Percentiles rank a stretch among this genome's conserved stretches.
Evolutionary conservation across 2,113 vertebrate genomes (phyloP).

Genomic region (Apodemus sylvaticus): DNA sequence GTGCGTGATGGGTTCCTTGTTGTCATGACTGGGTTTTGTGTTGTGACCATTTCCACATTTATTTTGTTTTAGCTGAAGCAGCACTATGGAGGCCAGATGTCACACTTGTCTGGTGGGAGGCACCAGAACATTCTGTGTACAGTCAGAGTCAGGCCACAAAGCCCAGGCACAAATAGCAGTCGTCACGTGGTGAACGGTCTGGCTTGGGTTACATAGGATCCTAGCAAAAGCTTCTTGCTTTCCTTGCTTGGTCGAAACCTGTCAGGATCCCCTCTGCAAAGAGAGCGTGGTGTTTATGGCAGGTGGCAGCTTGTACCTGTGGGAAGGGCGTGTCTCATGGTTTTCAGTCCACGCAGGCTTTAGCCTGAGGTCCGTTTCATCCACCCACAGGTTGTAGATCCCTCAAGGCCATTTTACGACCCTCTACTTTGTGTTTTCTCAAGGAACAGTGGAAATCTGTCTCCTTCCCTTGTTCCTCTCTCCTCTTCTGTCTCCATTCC

Average conservation of each 20-base stretch:
- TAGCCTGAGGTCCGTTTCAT: not conserved
- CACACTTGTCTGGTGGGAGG: not conserved
- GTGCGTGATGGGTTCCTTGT: not conserved
- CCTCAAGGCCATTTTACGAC: not conserved
- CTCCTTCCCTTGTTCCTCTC: not conserved
- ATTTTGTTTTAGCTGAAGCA: not conserved
- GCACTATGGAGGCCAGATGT: not conserved
- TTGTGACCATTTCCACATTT: not conserved
- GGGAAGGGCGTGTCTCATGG: not conserved
- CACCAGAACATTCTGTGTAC: not conserved
- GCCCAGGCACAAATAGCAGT: not conserved
- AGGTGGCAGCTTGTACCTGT: constrained; percentile 6
- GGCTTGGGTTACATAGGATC: not conserved
- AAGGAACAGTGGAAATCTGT: not conserved
- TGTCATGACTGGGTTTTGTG: not conserved
- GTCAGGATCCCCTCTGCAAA: not conserved
- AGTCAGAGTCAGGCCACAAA: not conserved
- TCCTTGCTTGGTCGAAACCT: not conserved
- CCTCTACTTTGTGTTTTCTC: not conserved
- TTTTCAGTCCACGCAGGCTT: not conserved
- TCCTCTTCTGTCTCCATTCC: not conserved
- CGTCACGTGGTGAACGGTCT: not conserved
- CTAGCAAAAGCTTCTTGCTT: not conserved
- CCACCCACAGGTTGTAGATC: not conserved
- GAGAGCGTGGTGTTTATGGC: not conserved